Base-by-base conservation (phyloP, 2,888 invertebrate species). In the Malthinus flaveolus region DNA sequence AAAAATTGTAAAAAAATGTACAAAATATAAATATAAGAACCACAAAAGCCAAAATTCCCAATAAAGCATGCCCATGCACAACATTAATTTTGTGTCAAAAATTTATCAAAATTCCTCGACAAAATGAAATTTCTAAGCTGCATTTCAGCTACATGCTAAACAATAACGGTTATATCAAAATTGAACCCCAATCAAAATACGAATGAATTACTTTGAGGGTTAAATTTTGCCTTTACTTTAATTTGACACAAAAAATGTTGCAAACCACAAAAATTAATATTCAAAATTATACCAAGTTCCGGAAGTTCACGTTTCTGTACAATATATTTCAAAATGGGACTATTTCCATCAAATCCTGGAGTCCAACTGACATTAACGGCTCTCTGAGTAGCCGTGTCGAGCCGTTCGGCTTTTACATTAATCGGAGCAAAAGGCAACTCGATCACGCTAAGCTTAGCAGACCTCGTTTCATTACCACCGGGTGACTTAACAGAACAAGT, bases 261-360 rank as follows among this genome's bases (percentile, higher is more conserved):
- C 11, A 23, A 23, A 23, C 23, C 23, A 23, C 23, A 23, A 23
- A 3, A 23, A 23, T 23, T 23, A 23, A 13, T 15, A 9, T 6
- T 31, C 11, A 54, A 46, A 32, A 50, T 44, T 46, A 82, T 80
- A 93, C 93, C 93, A 67, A 92, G 83, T 77, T 91, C 91, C 1
- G 94, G 91, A 23, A 96, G 91, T 71, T 94, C 90, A 62, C 95
- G 85, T 77, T 90, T 90, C 76, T 98, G 95, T 52, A 98, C 86
- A 64, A 95, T 93, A 77, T 92, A 98, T 75, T 95, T 93, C 69
- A 90, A 85, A 57, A 97, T 90, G 7, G 95, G 94, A 72, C 95
- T 95, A 78, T 99, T 97, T 53, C 99, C 99, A 80, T 98, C 95
- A 78, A 97, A 99, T 31, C 95, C 95, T 0, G 95, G 91, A 8